A percentile compares a stretch with the other conserved stretches of the same genome.
Conservation (phyloP, 2,113 vertebrate species). For the Apaloderma vittatum region DNA sequence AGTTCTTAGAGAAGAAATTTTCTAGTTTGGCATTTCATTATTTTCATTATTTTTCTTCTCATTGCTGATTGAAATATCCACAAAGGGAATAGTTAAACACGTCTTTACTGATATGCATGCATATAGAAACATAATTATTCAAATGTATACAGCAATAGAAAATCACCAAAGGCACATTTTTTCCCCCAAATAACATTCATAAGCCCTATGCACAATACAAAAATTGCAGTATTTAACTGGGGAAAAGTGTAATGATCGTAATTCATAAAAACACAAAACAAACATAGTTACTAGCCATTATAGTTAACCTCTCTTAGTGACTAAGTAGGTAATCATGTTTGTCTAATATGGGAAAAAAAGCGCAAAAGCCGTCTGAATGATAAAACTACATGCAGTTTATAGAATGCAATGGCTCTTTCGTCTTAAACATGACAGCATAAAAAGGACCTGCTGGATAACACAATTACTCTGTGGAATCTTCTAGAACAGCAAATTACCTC, state of each 20-base stretch:
- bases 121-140: background rate
- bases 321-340: background rate
- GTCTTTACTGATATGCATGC: background rate
- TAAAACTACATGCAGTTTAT: background rate
- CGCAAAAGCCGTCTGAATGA: background rate
- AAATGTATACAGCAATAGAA: background rate
- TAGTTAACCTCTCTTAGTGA: background rate
- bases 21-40: background rate
- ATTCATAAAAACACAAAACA: background rate
- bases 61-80: background rate
- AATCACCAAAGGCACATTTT: background rate
- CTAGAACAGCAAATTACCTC: slow-evolving; percentile 80
- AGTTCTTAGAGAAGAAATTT: background rate
- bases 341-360: background rate
- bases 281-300: background rate
- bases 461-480: background rate
- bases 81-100: background rate
- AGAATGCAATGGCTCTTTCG: background rate
- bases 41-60: background rate
- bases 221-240: background rate
- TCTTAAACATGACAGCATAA: background rate
- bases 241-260: background rate
- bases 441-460: background rate
- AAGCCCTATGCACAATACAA: background rate
- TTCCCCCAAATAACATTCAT: background rate